Evolutionary conservation across 37 sponge, comb jelly and placozoan genomes (phyloP), one percentile per base, ranked within the genome.

Genomic region (Axinella damicornis): DNA sequence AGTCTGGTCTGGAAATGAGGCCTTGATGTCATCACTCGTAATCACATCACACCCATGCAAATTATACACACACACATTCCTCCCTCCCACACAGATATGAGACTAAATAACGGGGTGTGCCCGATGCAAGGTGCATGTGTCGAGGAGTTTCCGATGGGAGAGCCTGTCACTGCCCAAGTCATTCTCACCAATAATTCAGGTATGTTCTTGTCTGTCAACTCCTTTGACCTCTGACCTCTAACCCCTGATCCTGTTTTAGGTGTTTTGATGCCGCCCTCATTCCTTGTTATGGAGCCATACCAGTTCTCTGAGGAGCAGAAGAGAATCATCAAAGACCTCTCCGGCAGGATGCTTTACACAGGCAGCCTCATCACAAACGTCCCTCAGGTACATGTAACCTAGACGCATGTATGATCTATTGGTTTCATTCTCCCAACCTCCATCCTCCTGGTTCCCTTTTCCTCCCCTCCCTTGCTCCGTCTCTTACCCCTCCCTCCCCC

Each of bases 151-250:
- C 5, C n/a, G 12, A 27, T 87, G 0, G 79, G 87, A 16, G 56
- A 12, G 9, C 65, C 59, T 17, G 52, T 73, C 73, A 69, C 58
- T 18, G 39, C 57, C 22, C 40, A 20, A 39, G 18, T 85, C 41
- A 57, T 21, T 19, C 39, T 86, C 1, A 73, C 34, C 46, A 86
- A 78, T 63, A 79, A 71, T 30, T 62, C 73, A 5, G 35, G 77
- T 76, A 69, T 5, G 34, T 21, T 69, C n/a, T n/a, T n/a, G n/a
- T n/a, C 6, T 69, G 21, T 69, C 36, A 69, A 21, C 5, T 11
- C 30, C 11, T 30, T 69, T 69, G n/a, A n/a, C n/a, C n/a, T n/a
- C 46, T 46, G 46, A 46, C 46, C 46, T 46, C 9, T 46, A 9
- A 46, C 9, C 46, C 46, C 46, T 46, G 6, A 46, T n/a, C n/a